phyloP scores from a whole-genome alignment of 2,797 vertebrate species.

The Mareca penelope region DNA sequence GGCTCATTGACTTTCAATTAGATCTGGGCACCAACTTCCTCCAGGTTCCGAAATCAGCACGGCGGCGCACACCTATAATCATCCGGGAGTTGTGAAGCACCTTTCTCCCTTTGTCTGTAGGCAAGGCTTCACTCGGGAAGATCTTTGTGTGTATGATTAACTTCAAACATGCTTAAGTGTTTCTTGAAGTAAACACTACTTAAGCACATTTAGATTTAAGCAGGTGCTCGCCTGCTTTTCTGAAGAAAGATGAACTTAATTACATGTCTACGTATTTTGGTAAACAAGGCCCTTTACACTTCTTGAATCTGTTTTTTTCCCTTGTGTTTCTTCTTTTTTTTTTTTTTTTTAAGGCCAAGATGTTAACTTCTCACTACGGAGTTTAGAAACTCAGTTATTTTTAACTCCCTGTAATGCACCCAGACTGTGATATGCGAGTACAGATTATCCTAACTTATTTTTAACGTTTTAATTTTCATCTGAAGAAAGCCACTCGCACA shows the following conservation, averaged over 20 bases:
- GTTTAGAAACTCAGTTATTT: background rate
- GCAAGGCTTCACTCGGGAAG: background rate
- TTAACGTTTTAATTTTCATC: slow-evolving; percentile 6
- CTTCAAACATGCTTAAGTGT: slow-evolving; percentile 32
- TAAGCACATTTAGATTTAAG: slow-evolving; percentile 39
- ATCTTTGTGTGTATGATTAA: slow-evolving; percentile 10
- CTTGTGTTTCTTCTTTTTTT: too few species aligned
- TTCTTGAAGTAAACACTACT: slow-evolving; percentile 52
- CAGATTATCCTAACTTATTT: background rate
- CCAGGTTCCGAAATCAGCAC: slow-evolving; percentile 10
- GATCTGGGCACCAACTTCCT: background rate
- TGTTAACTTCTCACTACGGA: background rate
- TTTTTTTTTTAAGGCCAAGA: background rate
- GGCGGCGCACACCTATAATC: slow-evolving; percentile 14
- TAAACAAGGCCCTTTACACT: background rate
- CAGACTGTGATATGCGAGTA: background rate
- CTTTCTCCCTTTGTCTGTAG: background rate
- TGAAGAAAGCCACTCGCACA: background rate
- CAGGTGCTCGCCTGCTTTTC: slow-evolving; percentile 11
- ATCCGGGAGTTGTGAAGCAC: background rate
- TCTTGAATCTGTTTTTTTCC: background rate
- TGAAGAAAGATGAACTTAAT: slow-evolving; percentile 48
- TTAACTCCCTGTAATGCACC: background rate
- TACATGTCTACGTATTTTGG: background rate
- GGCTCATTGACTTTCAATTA: slow-evolving; percentile 25